Evolutionary conservation across 2,797 vertebrate species (phyloP).

Genomic region (Macroramphosus scolopax): DNA sequence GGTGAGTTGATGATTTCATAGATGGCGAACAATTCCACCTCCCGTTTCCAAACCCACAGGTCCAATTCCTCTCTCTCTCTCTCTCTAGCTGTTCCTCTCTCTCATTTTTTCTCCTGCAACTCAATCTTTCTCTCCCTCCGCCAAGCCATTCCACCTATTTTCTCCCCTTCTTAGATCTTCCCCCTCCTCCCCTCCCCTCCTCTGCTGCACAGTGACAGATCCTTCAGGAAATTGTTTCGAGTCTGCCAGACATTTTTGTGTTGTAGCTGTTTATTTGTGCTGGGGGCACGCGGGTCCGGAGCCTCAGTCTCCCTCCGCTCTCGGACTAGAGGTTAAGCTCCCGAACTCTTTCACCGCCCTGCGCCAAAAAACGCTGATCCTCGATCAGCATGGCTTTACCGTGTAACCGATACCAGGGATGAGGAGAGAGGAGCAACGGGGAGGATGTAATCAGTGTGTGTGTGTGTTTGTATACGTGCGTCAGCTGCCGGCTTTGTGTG

Average conservation of each 20-base stretch:
- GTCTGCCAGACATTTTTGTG: conserved; percentile 68
- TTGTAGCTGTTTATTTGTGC: conserved; percentile 74
- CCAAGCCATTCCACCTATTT: conserved; percentile 50
- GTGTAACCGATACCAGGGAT: conserved; percentile 66
- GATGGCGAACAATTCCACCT: conserved; percentile 27
- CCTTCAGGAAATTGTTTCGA: conserved; percentile 76
- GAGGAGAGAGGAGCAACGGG: conserved; percentile 54
- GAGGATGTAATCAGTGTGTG: conserved; percentile 69
- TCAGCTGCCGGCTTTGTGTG: conserved; percentile 59
- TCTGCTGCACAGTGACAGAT: conserved; percentile 67
- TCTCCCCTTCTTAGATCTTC: conserved; percentile 43
- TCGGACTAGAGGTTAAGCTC: conserved; percentile 63
- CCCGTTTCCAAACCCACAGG: conserved; percentile 38
- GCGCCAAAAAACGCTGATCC: conserved; percentile 61
- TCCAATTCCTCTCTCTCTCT: conserved; percentile 42
- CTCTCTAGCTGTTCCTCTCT: too few species aligned
- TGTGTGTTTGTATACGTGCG: conserved; percentile 41
- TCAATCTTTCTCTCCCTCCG: conserved; percentile 46
- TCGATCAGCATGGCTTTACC: conserved; percentile 60
- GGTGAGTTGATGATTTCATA: conserved; percentile 41
- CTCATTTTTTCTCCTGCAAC: conserved; percentile 42
- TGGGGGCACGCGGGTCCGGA: conserved; percentile 35
- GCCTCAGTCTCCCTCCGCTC: conserved; percentile 26
- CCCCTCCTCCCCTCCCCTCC: conserved; percentile 22
- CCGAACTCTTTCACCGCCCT: conserved; percentile 41